Conservation (phyloP, 2,888 invertebrate genomes). For the Oithona nana region DNA sequence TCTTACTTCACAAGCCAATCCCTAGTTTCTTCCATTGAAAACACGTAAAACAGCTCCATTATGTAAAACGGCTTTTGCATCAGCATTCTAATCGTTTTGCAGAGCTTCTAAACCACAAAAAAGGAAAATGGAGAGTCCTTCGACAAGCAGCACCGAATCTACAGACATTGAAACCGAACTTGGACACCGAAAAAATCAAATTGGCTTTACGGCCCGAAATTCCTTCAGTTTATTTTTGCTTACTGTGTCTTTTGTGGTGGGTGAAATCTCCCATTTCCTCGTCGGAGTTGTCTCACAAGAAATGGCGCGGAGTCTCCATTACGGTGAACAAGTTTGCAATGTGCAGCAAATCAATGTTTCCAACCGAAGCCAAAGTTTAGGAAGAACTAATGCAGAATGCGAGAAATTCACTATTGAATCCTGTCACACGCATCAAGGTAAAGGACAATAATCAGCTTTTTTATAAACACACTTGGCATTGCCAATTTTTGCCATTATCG, state of each 20-base stretch:
- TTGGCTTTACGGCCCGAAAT: not conserved
- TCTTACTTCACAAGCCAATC: no score
- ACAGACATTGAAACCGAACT: no score
- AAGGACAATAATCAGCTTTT: no score
- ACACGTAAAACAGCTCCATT: no score
- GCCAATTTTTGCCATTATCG: no score
- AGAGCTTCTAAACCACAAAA: no score
- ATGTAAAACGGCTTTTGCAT: no score
- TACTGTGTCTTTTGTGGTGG: conserved; percentile 62
- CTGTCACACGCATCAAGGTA: not conserved
- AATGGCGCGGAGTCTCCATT: conserved; percentile 62
- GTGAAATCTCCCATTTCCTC: conserved; percentile 69
- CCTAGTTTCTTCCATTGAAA: no score
- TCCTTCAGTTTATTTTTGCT: conserved; percentile 40
- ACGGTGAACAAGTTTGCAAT: conserved; percentile 67
- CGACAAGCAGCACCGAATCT: no score
- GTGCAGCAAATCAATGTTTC: conserved; percentile 39
- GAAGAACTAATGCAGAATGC: not conserved
- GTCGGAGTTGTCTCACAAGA: conserved; percentile 65
- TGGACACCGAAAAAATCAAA: not conserved
- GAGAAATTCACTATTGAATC: not conserved
- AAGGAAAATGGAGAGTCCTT: no score
- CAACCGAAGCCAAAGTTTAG: not conserved
- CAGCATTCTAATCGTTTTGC: no score
- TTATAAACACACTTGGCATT: no score